phyloP scores from a whole-genome alignment of 2,797 vertebrate genomes.

The Sebastes ruberrimus region DNA sequence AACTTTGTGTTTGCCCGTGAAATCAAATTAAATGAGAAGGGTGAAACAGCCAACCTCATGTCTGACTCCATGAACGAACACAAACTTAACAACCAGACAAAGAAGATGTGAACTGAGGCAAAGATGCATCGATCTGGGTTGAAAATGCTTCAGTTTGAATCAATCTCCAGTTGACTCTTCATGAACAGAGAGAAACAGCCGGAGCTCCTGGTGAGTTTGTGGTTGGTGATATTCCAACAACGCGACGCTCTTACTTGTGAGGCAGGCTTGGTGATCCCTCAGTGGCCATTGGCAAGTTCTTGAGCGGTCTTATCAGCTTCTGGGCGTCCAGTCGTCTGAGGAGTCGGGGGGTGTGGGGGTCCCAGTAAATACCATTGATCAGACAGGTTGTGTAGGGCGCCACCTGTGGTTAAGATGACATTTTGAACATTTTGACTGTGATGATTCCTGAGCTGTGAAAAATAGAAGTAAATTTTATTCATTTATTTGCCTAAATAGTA shows the following conservation, averaged over 20 bases:
- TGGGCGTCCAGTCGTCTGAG: conserved; percentile 89
- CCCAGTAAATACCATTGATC: conserved; percentile 98
- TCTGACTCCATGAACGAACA: background rate
- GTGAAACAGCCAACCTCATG: too few species aligned
- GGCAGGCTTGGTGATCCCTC: conserved; percentile 91
- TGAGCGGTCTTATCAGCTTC: conserved; percentile 85
- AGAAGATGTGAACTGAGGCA: background rate
- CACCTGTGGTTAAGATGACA: conserved; percentile 76
- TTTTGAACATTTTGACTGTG: too few species aligned
- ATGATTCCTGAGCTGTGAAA: too few species aligned
- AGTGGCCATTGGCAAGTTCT: conserved; percentile 17
- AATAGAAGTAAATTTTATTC: too few species aligned
- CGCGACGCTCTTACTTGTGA: conserved; percentile 84
- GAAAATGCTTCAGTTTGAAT: too few species aligned
- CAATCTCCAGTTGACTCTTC: background rate
- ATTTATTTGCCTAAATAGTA: rapidly evolving
- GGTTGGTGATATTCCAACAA: background rate
- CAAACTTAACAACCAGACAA: background rate
- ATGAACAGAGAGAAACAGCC: background rate
- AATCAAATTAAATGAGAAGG: background rate
- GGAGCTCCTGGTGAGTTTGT: background rate
- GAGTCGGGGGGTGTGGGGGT: conserved; percentile 91
- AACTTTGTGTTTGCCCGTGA: background rate
- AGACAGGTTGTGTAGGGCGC: conserved; percentile 96
- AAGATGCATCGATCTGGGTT: too few species aligned